These are phyloP conservation scores for Amblyopsis hoosieri DNA, from an alignment of 2,797 vertebrate species.

Conservation along the genomic window DNA sequence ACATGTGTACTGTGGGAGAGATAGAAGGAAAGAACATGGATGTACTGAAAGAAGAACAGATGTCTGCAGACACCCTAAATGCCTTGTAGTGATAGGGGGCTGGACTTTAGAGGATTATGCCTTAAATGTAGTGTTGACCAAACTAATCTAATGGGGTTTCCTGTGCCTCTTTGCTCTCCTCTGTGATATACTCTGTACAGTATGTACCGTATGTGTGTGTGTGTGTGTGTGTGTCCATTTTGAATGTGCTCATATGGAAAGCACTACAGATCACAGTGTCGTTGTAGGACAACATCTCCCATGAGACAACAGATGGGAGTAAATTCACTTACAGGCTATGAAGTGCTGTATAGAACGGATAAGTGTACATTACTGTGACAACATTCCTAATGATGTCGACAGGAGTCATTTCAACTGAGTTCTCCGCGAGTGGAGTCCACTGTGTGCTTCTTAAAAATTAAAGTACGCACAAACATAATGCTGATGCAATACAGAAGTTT, in stretches of 20 bases:
- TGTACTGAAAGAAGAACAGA: constrained; percentile 26
- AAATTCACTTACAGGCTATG: constrained; percentile 62
- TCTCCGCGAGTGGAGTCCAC: background rate
- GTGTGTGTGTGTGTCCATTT: constrained; percentile 47
- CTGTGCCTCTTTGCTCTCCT: constrained; percentile 13
- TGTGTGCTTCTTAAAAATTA: constrained; percentile 9
- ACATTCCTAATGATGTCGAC: constrained; percentile 31
- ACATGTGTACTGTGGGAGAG: constrained; percentile 43
- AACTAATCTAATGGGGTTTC: constrained; percentile 20
- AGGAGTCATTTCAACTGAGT: background rate
- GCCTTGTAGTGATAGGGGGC: constrained; percentile 20
- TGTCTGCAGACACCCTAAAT: constrained; percentile 21
- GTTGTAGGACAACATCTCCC: constrained; percentile 65
- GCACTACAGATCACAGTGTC: constrained; percentile 63
- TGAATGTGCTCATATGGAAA: constrained; percentile 52
- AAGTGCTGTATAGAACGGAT: constrained; percentile 52
- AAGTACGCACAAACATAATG: constrained; percentile 17
- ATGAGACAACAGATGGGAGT: constrained; percentile 70
- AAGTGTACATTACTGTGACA: constrained; percentile 29
- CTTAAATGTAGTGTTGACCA: constrained; percentile 37
- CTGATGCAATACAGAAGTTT: constrained; percentile 17
- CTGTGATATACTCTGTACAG: constrained; percentile 18
- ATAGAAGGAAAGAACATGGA: constrained; percentile 24
- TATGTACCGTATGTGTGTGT: constrained; percentile 9
- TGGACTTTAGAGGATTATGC: constrained; percentile 14